Percentiles rank a stretch among this genome's conserved stretches.
These are phyloP conservation scores for Hemibagrus wyckioides DNA, from an alignment of 2,113 vertebrate genomes.

Conservation along the genomic window DNA sequence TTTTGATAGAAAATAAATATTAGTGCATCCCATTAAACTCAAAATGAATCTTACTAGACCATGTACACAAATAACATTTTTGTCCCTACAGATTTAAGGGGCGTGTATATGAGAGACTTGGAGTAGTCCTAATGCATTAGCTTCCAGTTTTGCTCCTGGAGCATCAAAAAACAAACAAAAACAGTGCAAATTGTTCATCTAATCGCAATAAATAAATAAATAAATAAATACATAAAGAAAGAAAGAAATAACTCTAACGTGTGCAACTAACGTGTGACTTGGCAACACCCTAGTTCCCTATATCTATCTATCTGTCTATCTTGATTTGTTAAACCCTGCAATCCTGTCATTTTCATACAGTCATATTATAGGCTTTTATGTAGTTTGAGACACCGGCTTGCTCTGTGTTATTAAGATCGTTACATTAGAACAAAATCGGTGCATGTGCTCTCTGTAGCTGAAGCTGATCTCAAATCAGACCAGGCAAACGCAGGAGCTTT, in stretches of 20 bases:
- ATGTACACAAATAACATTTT: background rate
- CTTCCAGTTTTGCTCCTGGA: background rate
- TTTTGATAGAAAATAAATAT: background rate
- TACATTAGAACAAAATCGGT: background rate
- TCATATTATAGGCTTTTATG: background rate
- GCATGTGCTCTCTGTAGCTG: background rate
- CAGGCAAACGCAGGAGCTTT: background rate
- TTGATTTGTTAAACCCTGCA: background rate
- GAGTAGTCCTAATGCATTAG: background rate
- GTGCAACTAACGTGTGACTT: too few relatives aligned
- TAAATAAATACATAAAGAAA: too few relatives aligned
- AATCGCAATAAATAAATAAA: too few relatives aligned
- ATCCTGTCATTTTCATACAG: background rate
- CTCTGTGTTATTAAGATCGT: background rate
- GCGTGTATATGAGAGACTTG: background rate
- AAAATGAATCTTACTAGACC: too few relatives aligned
- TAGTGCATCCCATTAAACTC: background rate
- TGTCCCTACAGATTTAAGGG: background rate
- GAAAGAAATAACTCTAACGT: too few relatives aligned
- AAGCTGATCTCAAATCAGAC: background rate
- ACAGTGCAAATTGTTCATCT: too few relatives aligned
- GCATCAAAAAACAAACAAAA: too few relatives aligned
- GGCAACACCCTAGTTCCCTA: too few relatives aligned
- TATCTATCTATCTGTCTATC: too few relatives aligned
- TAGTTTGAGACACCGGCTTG: background rate